Evolutionary conservation across 2,888 invertebrate species (phyloP).

Genomic region (Tolmerus cingulatus): DNA sequence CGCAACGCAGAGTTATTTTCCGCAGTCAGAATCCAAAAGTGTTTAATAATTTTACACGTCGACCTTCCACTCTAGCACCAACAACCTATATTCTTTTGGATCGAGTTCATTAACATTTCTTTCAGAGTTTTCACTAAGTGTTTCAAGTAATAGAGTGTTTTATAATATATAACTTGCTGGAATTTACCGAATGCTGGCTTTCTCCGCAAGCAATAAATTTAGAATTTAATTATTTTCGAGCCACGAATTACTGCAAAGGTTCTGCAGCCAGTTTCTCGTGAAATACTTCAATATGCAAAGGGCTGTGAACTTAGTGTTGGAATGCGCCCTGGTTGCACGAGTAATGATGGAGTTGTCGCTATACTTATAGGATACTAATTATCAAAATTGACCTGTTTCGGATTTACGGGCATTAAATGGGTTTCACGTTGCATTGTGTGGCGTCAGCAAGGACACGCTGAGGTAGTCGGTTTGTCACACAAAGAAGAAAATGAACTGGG

Average conservation of each 20-base stretch:
- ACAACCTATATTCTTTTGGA: neutral
- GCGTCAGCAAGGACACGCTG: neutral
- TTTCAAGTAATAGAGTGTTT: neutral
- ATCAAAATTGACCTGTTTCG: slow-evolving; percentile 14
- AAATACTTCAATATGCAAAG: neutral
- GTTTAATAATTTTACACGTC: neutral
- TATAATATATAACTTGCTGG: neutral
- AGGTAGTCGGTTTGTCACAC: neutral
- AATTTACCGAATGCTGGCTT: neutral
- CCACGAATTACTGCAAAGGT: neutral
- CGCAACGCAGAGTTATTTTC: neutral
- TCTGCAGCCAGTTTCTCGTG: slow-evolving; percentile 1
- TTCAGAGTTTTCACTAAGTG: neutral
- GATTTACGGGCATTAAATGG: neutral
- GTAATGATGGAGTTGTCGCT: neutral
- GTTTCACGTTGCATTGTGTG: neutral
- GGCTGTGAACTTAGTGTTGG: neutral
- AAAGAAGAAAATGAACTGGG: neutral
- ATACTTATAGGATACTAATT: neutral
- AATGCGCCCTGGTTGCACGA: neutral
- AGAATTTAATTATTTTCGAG: slow-evolving; percentile 15
- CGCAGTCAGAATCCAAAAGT: neutral
- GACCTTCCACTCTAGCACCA: neutral
- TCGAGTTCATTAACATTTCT: slow-evolving; percentile 13
- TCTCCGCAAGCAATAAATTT: neutral